A percentile compares a stretch with the other conserved stretches of the same genome.
Evolutionary conservation across 2,113 vertebrate genomes (phyloP).

Genomic region (Lamprologus tigripictilis): DNA sequence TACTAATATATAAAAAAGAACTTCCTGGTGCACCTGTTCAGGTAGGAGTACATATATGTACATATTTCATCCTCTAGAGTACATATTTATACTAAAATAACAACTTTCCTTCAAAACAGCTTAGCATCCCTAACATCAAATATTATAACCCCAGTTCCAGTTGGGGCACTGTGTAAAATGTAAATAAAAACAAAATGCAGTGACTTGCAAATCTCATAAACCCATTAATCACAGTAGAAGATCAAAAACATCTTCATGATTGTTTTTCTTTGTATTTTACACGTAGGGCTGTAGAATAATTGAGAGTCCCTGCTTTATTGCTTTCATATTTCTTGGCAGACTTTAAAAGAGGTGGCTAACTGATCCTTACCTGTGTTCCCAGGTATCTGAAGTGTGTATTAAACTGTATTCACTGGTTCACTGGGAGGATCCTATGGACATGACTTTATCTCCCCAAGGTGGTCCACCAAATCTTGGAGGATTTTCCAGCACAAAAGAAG

Average conservation of each 20-base stretch:
- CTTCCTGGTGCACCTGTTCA: neutral
- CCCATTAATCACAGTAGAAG: neutral
- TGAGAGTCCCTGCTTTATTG: neutral
- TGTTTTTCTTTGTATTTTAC: neutral
- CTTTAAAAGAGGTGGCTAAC: neutral
- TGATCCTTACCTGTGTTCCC: neutral
- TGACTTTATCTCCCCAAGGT: constrained; percentile 57
- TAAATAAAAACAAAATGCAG: neutral
- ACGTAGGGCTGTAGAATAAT: neutral
- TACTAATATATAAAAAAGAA: neutral
- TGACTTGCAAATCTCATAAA: neutral
- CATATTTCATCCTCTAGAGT: neutral
- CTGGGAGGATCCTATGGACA: constrained; percentile 93
- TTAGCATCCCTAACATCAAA: neutral
- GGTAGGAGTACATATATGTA: neutral
- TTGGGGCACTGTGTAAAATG: neutral
- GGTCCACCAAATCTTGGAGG: constrained; percentile 29
- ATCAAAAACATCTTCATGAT: neutral
- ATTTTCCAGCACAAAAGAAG: constrained; percentile 77
- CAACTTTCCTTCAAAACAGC: neutral
- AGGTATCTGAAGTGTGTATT: constrained; percentile 80
- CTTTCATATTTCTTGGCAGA: neutral
- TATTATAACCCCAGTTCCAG: neutral
- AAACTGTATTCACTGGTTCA: constrained; percentile 88
- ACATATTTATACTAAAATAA: neutral